Evolutionary conservation across 1,140 invertebrate species (phyloP), one percentile per base, ranked within the genome.

Genomic region (Acyrthosiphon pisum): DNA sequence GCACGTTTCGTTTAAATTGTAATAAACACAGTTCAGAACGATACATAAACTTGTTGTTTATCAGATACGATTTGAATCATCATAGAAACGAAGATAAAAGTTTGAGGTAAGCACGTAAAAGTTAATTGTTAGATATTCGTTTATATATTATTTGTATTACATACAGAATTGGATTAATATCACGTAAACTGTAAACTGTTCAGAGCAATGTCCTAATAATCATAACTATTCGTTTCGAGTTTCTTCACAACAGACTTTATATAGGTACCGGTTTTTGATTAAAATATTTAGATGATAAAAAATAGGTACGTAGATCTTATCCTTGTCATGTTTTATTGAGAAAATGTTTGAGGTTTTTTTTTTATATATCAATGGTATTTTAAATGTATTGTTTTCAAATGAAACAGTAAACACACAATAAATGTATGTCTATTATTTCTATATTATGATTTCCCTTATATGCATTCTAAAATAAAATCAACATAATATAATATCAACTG

Each of bases 331-430:
- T 68, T 68, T 68, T 68, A 68, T 68, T 68, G 60, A n/a, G 14
- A n/a, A 56, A 26, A 68, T n/a, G 11, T 76, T 76, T 0, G 1
- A 1, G 6, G 14, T 22, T 4, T 53, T 53, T n/a, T 76, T 68
- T 76, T 76, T 76, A 76, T 18, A 76, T 76, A 76, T 76, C 60
- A n/a, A 76, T 76, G 9, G 60, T 76, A 76, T 76, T 76, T 76
- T 76, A 76, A 76, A 68, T n/a, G n/a, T n/a, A n/a, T 68, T 11
- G 26, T 68, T 68, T 68, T 68, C 26, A 68, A 68, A 76, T 18
- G 7, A 76, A 18, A 76, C n/a, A 76, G 60, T 76, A n/a, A 76
- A 76, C 30, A 76, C 30, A 23, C 60, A 76, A 76, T 76, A 76
- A 76, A 76, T 76, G 30, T 76, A n/a, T n/a, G 14, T 76, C n/a